These are phyloP conservation scores for Ichneumon xanthorius DNA, from an alignment of 2,888 invertebrate genomes.

Conservation along the genomic window DNA sequence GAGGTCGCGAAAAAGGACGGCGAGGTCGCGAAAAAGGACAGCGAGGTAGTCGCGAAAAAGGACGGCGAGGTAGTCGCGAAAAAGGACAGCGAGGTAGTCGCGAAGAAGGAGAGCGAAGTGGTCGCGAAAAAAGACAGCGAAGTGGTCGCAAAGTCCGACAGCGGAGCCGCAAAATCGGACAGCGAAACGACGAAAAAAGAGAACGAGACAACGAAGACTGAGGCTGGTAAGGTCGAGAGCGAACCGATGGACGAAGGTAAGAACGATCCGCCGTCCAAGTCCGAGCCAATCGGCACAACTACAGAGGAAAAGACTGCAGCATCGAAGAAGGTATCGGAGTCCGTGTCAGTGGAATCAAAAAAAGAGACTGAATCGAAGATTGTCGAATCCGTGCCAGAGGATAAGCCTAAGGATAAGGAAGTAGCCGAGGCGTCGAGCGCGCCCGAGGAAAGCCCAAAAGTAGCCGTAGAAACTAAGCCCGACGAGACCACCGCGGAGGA, in stretches of 20 bases:
- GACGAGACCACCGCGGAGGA: conserved; percentile 50
- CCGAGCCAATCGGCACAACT: conserved; percentile 57
- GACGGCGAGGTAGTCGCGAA: conserved; percentile 52
- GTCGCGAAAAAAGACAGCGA: conserved; percentile 57
- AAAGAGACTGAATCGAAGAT: conserved; percentile 63
- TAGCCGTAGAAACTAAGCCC: conserved; percentile 58
- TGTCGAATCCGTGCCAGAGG: conserved; percentile 53
- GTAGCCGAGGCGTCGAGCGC: conserved; percentile 57
- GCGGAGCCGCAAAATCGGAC: conserved; percentile 29
- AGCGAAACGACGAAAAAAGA: conserved; percentile 58
- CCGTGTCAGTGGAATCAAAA: conserved; percentile 56
- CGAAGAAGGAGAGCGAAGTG: conserved; percentile 16
- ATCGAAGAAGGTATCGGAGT: conserved; percentile 62
- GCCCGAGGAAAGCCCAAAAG: conserved; percentile 67
- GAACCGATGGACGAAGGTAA: conserved; percentile 66
- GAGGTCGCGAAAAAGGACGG: conserved; percentile 38
- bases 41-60: conserved; percentile 25
- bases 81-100: conserved; percentile 41
- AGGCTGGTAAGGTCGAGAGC: conserved; percentile 50
- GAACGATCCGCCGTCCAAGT: conserved; percentile 60
- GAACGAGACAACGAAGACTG: conserved; percentile 58
- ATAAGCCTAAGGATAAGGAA: conserved; percentile 72
- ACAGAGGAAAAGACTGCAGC: conserved; percentile 75
- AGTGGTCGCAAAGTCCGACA: conserved; percentile 32
- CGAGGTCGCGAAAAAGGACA: conserved; percentile 59